A percentile compares a stretch with the other conserved stretches of the same genome.
phyloP scores from a whole-genome alignment of 1,140 invertebrate genomes.

The Diachasmimorpha longicaudata region DNA sequence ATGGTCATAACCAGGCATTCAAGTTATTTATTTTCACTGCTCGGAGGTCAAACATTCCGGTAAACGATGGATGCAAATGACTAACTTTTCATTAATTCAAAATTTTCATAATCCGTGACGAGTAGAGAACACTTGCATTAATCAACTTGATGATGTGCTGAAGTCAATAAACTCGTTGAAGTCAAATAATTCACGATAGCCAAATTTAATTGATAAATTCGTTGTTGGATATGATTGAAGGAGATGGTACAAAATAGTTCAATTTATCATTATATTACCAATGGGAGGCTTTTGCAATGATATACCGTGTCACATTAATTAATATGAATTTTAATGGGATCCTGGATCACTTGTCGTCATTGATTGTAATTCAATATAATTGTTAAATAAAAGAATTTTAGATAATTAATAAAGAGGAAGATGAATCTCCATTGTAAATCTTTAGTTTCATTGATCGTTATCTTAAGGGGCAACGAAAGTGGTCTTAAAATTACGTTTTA shows the following conservation, averaged over 20 bases:
- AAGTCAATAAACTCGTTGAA: not conserved
- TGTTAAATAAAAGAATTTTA: not conserved
- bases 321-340: not conserved
- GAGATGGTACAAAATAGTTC: not conserved
- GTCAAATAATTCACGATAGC: not conserved
- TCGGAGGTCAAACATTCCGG: not conserved
- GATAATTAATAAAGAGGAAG: not conserved
- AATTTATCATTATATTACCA: not conserved
- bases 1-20: no score
- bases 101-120: no score
- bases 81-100: not conserved
- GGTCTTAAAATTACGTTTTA: no score
- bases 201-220: not conserved
- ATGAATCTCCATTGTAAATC: not conserved
- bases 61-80: not conserved
- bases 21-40: no score
- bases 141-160: no score
- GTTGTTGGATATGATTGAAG: not conserved
- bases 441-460: not conserved
- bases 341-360: not conserved
- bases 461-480: not conserved
- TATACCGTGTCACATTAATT: not conserved
- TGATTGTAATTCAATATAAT: constrained; percentile 1
- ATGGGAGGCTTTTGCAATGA: not conserved
- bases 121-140: no score